Conservation (phyloP, 2,888 invertebrate genomes). For the Drosophila mettleri region DNA sequence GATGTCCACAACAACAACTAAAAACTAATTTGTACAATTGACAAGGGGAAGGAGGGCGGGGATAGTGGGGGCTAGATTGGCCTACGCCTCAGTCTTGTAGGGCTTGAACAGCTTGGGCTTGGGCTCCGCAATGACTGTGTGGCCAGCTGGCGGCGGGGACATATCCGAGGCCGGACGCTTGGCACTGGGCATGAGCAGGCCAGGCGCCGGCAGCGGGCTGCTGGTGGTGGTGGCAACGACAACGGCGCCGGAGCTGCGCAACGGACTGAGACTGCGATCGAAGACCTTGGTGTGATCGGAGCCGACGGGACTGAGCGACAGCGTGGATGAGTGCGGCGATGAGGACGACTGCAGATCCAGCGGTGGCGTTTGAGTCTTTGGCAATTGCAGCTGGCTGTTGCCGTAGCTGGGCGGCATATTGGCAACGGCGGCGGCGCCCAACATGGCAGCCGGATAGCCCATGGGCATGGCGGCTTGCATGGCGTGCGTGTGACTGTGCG, state of each 20-base stretch:
- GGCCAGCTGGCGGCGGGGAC: conserved; percentile 70
- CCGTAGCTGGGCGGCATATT: conserved; percentile 76
- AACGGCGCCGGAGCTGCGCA: conserved; percentile 47
- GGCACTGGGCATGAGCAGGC: conserved; percentile 75
- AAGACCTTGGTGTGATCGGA: conserved; percentile 84
- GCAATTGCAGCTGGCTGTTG: conserved; percentile 59
- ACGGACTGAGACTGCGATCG: conserved; percentile 82
- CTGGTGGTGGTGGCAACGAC: conserved; percentile 32
- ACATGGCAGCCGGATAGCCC: conserved; percentile 69
- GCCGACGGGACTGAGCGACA: conserved; percentile 84
- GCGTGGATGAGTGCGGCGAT: conserved; percentile 84
- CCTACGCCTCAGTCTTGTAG: conserved; percentile 87
- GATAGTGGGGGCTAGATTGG: neutral
- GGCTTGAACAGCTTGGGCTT: conserved; percentile 91
- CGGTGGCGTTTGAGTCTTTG: conserved; percentile 84
- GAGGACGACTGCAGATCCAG: conserved; percentile 84
- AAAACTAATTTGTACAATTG: conserved; percentile 79
- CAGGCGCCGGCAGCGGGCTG: conserved; percentile 62
- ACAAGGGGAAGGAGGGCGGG: neutral
- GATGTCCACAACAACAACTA: conserved; percentile 42
- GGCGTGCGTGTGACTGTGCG: conserved; percentile 83
- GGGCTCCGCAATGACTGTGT: conserved; percentile 75
- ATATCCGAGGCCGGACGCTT: conserved; percentile 72
- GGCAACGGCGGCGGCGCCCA: conserved; percentile 57
- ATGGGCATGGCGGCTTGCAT: conserved; percentile 51